These are phyloP conservation scores for Chlorocebus sabaeus DNA, from an alignment of 2,113 vertebrate species.

Conservation along the genomic window DNA sequence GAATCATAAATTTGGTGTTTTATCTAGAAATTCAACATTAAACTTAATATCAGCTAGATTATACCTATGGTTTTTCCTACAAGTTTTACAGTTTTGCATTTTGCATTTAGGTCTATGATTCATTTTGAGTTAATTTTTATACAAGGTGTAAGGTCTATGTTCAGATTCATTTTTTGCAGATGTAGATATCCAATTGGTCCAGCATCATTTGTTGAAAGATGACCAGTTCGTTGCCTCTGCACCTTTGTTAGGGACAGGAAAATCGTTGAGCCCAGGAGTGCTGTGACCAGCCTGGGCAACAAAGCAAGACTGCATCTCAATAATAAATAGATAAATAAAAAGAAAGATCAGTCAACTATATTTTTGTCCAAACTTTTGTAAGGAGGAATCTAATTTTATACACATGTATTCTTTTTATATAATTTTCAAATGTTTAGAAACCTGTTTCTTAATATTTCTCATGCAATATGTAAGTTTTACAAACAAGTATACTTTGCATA, in stretches of 20 bases:
- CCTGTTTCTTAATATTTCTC: not conserved
- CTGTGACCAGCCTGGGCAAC: not conserved
- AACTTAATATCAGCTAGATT: not conserved
- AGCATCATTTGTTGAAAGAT: not conserved
- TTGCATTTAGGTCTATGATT: not conserved
- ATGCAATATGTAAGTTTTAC: not conserved
- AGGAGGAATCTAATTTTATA: not conserved
- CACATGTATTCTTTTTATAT: not conserved
- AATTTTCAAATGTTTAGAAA: not conserved
- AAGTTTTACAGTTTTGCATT: not conserved
- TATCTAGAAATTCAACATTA: not conserved
- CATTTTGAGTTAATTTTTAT: not conserved
- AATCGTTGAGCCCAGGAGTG: not conserved
- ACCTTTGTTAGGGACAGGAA: not conserved
- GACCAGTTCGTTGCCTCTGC: not conserved
- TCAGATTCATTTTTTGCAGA: not conserved
- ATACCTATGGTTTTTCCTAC: not conserved
- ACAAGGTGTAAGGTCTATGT: not conserved
- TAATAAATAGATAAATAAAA: not conserved
- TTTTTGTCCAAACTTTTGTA: not conserved
- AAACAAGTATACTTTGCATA: not conserved
- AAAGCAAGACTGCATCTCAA: not conserved
- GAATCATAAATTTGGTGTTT: not conserved
- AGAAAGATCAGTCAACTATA: not conserved
- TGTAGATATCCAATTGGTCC: not conserved